Evolutionary conservation across 2,888 invertebrate genomes (phyloP), one percentile per base, ranked within the genome.

Genomic region (Epinotia nisella): DNA sequence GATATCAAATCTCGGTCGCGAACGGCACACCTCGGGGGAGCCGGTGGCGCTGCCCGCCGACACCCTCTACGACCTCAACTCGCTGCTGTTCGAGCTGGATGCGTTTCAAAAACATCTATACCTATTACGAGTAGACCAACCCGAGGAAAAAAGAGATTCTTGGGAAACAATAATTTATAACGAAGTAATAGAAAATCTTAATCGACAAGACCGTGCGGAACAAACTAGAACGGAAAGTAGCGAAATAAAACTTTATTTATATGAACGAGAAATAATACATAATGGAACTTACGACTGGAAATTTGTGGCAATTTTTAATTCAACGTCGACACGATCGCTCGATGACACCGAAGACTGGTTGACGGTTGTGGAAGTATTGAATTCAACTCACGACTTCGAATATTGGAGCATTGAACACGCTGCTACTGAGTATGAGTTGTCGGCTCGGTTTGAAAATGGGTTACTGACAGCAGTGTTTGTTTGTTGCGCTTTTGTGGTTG

Each of bases 301-400:
- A 2, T 80, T 69, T 17, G 76, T 84, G 0, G 85, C 84, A 0
- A 74, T 78, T 2, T 70, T 88, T 1, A 76, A 74, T 4, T 78
- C 84, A 9, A 75, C 74, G 0, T 82, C 83, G 9, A 74, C 72
- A 5, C 78, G 82, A n/a, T 75, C 81, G 9, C 76, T 81, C 9
- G 83, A 81, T 35, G 75, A 79, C 15, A 66, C 74, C 3, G 79
- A 74, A 17, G 82, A 82, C 62, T 84, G 85, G 83, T 11, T 24
- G 19, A 79, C 81, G 9, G 71, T 49, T 2, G 85, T 85, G 10
- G 72, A 76, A 21, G 68, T 84, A 19, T 66, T 67, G 7, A 82
- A 85, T 76, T 76, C 78, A 10, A 77, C 76, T 9, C 78, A 74
- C 17, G 76, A 78, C 7, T 78, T 83, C 24, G 79, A 75, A 15